Evolutionary conservation across 2,113 vertebrate genomes (phyloP), one percentile per base, ranked within the genome.

Genomic region (Anarrhichthys ocellatus): DNA sequence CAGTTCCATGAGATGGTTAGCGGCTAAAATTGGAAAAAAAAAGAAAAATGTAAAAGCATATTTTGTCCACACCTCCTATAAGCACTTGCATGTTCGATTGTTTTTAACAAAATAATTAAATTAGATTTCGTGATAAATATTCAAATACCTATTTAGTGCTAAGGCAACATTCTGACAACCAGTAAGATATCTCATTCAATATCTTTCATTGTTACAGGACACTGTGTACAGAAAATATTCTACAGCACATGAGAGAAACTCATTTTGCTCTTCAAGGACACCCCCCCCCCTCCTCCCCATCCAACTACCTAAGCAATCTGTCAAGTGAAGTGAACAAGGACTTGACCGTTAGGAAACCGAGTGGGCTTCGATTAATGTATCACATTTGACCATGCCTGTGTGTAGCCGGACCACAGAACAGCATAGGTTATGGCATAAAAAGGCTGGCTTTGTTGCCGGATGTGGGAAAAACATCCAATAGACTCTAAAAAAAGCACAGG

Each of bases 401-500:
- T 82, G 87, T 40, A 81, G 66, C 65, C 75, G 89, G 81, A 89
- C 90, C 88, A 86, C 84, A 91, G 85, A 93, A 86, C 88, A 89
- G 77, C 88, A 80, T 50, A 92, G 84, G 94, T 90, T 94, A 94
- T 91, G 92, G 96, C 95, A 97, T 95, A 83, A 92, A 91, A 97
- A 96, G 96, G 96, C 95, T 96, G 96, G 96, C 96, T 97, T 97
- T 97, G 96, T 97, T 98, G 94, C 96, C 96, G 96, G 97, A 98
- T 95, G 96, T 97, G 96, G 97, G 87, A 92, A 61, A 97, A 98
- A 97, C 96, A 96, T 96, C 96, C 95, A 95, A 79, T 94, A 90
- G 94, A 94, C 95, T 96, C 97, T 98, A 99, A 97, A 98, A 98
- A 97, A 97, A 98, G 96, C 94, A 94, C 95, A 97, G 97, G 97